Percentiles rank a stretch among this genome's conserved stretches.
These are phyloP conservation scores for Cremastinae sp. DNA, from an alignment of 2,888 invertebrate genomes.

Conservation along the genomic window DNA sequence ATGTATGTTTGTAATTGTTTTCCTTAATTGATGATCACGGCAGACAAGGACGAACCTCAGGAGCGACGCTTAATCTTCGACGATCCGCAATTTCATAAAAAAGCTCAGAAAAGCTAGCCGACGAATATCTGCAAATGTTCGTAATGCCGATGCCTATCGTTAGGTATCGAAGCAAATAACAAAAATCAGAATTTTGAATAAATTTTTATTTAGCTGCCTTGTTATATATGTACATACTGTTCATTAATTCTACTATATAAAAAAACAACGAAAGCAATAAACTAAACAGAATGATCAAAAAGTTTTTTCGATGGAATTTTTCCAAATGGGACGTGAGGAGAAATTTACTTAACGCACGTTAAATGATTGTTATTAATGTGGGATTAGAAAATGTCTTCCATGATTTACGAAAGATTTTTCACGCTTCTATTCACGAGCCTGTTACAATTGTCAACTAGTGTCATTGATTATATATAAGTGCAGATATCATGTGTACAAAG, in stretches of 20 bases:
- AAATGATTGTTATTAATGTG: no score
- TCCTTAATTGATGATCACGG: slow-evolving; percentile 73
- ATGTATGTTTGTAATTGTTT: slow-evolving; percentile 63
- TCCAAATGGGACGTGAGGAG: not conserved
- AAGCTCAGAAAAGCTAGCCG: slow-evolving; percentile 19
- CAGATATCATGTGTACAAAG: no score
- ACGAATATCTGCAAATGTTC: slow-evolving; percentile 24
- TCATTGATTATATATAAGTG: no score
- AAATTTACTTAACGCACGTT: not conserved
- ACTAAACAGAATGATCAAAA: not conserved
- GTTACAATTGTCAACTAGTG: no score
- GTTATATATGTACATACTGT: no score
- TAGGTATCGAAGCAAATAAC: not conserved
- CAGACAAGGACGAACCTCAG: slow-evolving; percentile 73
- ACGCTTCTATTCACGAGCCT: no score
- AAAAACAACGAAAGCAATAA: slow-evolving; percentile 5
- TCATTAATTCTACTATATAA: no score
- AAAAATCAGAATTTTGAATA: not conserved
- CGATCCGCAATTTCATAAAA: slow-evolving; percentile 72
- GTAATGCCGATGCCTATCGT: not conserved
- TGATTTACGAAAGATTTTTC: no score
- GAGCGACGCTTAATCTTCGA: slow-evolving; percentile 74
- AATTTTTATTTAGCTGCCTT: no score
- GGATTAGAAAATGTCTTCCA: no score
- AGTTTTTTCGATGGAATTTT: not conserved